These are phyloP conservation scores for Tiliacea citrago DNA, from an alignment of 2,888 invertebrate genomes.

Conservation along the genomic window DNA sequence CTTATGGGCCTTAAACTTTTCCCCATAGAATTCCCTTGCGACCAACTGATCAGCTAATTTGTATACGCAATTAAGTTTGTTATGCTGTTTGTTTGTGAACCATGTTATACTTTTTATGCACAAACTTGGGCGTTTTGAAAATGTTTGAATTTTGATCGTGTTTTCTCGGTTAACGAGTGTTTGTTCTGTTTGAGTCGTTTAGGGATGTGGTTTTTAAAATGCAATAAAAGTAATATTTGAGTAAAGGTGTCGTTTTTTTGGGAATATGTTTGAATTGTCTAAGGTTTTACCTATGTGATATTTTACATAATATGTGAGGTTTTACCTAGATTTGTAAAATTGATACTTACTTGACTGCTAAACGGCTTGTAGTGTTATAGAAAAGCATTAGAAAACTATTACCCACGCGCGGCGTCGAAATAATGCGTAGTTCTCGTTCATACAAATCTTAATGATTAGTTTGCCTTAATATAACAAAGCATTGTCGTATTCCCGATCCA, in stretches of 20 bases:
- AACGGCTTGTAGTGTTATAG: background rate
- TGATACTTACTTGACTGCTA: too few relatives aligned
- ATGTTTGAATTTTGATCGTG: constrained; percentile 50
- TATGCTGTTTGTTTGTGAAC: constrained; percentile 67
- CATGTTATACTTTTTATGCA: constrained; percentile 64
- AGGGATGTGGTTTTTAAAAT: constrained; percentile 6
- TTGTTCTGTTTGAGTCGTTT: constrained; percentile 23
- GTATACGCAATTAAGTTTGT: constrained; percentile 72
- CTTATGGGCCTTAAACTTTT: constrained; percentile 25
- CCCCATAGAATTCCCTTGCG: constrained; percentile 45
- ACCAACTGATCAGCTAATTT: constrained; percentile 69
- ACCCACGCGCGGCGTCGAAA: background rate
- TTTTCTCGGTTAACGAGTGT: constrained; percentile 32
- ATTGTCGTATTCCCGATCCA: constrained; percentile 13
- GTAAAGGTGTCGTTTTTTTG: background rate
- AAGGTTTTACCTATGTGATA: too few relatives aligned
- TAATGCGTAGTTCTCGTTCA: background rate
- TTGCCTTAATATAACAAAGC: constrained; percentile 9
- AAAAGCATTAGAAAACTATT: background rate
- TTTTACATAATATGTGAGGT: too few relatives aligned
- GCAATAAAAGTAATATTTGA: background rate
- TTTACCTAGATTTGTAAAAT: background rate
- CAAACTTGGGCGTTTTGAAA: constrained; percentile 58
- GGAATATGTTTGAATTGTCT: background rate
- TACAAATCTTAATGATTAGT: background rate